These are phyloP conservation scores for Pimephales promelas DNA, from an alignment of 2,113 vertebrate genomes.

Conservation along the genomic window DNA sequence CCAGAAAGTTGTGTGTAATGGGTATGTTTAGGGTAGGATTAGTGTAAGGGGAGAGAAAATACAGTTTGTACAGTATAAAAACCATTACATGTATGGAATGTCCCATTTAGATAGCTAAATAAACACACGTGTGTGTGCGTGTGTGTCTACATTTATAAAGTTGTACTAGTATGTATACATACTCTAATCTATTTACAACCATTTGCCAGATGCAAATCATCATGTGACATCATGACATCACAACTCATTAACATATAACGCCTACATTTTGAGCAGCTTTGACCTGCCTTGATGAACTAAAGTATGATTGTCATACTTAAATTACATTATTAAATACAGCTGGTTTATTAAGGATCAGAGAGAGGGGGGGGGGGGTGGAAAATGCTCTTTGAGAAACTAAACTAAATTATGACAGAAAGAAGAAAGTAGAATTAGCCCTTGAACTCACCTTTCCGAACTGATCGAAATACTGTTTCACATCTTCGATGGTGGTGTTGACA, in stretches of 20 bases:
- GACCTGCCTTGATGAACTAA: not conserved
- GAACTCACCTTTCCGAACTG: conserved; percentile 96
- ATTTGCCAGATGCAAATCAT: not conserved
- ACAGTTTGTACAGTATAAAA: too few species aligned
- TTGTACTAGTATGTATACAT: not conserved
- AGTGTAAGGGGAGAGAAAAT: too few species aligned
- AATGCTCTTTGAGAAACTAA: not conserved
- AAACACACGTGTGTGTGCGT: too few species aligned
- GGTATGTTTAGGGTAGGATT: too few species aligned
- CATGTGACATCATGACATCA: not conserved
- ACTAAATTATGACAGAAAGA: not conserved
- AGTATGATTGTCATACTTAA: not conserved
- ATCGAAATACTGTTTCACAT: conserved; percentile 98
- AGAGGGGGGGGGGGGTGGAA: not conserved
- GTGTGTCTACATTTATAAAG: not conserved
- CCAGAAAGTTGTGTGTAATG: too few species aligned
- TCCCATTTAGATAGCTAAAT: too few species aligned
- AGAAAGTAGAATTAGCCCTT: not conserved
- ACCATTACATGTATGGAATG: too few species aligned
- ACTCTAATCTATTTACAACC: not conserved
- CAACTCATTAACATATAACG: not conserved
- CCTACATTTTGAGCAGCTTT: not conserved
- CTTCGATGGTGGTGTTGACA: conserved; percentile 97
- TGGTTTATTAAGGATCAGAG: not conserved
- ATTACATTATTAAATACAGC: not conserved